Conservation (phyloP, 2,113 vertebrate species). For the Zosterops japonicus region DNA sequence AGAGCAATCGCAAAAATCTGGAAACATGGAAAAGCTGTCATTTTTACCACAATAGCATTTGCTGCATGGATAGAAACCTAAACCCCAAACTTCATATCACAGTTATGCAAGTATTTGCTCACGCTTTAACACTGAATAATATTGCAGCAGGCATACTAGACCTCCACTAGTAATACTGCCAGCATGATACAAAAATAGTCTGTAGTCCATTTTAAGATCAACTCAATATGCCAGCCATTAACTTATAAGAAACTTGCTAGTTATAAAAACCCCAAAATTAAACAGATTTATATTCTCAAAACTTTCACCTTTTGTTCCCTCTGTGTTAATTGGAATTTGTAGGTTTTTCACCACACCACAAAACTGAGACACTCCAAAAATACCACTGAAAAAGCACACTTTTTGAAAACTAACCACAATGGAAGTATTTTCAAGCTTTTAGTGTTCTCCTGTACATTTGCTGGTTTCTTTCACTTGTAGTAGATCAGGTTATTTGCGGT, state of each 20-base stretch:
- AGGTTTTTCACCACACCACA: constrained; percentile 3
- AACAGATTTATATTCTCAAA: neutral
- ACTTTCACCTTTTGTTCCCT: neutral
- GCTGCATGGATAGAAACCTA: constrained; percentile 36
- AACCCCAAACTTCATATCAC: constrained; percentile 51
- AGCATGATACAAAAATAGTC: constrained; percentile 41
- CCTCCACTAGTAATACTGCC: constrained; percentile 40
- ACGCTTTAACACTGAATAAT: constrained; percentile 65
- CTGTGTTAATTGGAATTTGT: constrained; percentile 32
- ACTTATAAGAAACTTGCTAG: neutral
- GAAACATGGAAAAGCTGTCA: constrained; percentile 60
- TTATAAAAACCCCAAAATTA: neutral
- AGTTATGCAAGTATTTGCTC: constrained; percentile 63
- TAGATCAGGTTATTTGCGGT: neutral
- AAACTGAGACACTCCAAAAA: constrained; percentile 22
- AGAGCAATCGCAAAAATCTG: constrained; percentile 57
- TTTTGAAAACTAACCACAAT: neutral
- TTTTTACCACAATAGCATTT: constrained; percentile 50
- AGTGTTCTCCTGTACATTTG: neutral
- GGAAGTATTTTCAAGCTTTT: neutral
- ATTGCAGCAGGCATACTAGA: constrained; percentile 47
- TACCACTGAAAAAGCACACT: neutral
- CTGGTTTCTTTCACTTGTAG: neutral
- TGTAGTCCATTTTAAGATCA: constrained; percentile 38
- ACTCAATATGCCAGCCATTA: constrained; percentile 12